Conservation (phyloP, 2,113 vertebrate species). For the Pelobates fuscus region DNA sequence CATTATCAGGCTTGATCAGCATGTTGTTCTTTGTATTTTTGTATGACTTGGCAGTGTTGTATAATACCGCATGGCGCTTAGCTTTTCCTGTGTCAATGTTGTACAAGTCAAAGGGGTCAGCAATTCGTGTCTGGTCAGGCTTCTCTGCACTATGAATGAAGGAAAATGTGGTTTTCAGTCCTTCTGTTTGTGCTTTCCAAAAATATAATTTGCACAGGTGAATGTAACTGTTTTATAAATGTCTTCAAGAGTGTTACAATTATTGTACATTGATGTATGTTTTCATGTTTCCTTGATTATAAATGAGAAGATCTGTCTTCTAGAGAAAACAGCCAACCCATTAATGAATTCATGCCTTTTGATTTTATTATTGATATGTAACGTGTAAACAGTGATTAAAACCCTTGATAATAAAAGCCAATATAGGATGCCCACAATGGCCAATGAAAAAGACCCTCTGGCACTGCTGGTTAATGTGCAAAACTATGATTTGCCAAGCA, state of each 20-base stretch:
- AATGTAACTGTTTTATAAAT: constrained; percentile 3
- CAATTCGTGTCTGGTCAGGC: not conserved
- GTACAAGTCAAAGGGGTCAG: not conserved
- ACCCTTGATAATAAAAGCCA: too few species aligned
- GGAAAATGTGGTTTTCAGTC: not conserved
- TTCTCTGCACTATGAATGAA: not conserved
- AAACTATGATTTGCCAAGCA: too few species aligned
- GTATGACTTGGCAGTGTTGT: not conserved
- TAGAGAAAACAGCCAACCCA: too few species aligned
- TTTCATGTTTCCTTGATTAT: not conserved
- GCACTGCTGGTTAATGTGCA: too few species aligned
- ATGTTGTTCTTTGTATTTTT: not conserved
- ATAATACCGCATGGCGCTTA: constrained; percentile 13
- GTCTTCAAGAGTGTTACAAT: not conserved
- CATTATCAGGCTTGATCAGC: not conserved
- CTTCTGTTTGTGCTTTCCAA: not conserved
- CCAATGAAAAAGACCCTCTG: too few species aligned
- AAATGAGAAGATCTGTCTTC: not conserved
- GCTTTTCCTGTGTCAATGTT: constrained; percentile 23
- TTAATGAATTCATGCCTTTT: too few species aligned
- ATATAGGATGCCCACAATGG: too few species aligned
- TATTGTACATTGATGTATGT: constrained; percentile 7
- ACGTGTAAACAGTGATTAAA: too few species aligned
- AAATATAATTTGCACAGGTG: not conserved
- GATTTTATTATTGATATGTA: too few species aligned